Evolutionary conservation across 1,140 invertebrate genomes (phyloP), one percentile per base, ranked within the genome.

Genomic region (Drosophila pectinifera): DNA sequence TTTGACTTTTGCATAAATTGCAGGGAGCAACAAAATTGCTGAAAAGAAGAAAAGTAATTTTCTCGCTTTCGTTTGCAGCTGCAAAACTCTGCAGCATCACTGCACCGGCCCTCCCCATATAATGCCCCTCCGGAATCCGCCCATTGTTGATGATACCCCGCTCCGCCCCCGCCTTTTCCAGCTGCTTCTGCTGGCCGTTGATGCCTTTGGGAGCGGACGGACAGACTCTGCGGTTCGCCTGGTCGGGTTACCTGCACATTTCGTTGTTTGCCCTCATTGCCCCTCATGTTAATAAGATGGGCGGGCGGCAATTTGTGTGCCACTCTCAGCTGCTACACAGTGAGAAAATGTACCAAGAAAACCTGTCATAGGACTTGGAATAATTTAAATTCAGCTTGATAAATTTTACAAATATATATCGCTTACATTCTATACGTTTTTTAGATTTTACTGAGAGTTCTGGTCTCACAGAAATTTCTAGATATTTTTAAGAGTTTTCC

Each of bases 1-100:
- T 90, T 88, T 90, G 84, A 88, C 84, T 88, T 88, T 78, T 90
- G 84, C 84, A 85, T 88, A 88, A 88, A 88, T 88, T 88, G 84
- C 84, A 83, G 89, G 83, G 48, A 82, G 82, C 75, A 86, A 88
- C 84, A 83, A 86, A 88, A 86, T 82, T 88, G 75, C 83, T 70
- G 59, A 68, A 73, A 73, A 70, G 68, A 78, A 78, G 82, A 82
- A 86, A 82, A 86, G 70, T 86, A 69, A 86, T 86, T 86, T 86
- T 86, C 83, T 83, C 75, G 83, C 82, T 86, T 86, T 86, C 83
- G 78, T 72, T 70, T 88, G 75, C 83, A 88, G 70, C 59, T 88
- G 75, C 51, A 83, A 67, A 67, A 51, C 26, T 46, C 34, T 46
- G 46, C 74, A 46, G 51, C 74, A 49, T 38, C 58, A 31, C 59